Evolutionary conservation across 2,113 vertebrate species (phyloP).

Genomic region (Phyllopteryx taeniolatus): DNA sequence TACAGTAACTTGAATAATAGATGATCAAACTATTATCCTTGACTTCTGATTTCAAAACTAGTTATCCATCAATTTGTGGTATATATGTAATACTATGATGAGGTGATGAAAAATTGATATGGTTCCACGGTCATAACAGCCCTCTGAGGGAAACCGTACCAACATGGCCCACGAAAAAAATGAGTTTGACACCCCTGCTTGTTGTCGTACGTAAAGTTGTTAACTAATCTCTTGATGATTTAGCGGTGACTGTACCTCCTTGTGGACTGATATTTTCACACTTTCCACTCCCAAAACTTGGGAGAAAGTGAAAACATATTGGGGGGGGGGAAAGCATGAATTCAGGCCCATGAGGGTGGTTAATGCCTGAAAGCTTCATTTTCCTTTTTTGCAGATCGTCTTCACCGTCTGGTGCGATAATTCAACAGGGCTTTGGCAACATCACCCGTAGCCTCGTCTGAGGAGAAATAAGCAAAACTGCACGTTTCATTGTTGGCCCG

Average conservation of each 20-base stretch:
- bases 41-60: too few relatives aligned
- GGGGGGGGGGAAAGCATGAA: too few relatives aligned
- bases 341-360: not conserved
- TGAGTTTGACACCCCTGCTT: too few relatives aligned
- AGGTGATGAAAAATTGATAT: too few relatives aligned
- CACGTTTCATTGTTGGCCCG: not conserved
- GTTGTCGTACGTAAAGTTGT: not conserved
- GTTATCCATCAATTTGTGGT: too few relatives aligned
- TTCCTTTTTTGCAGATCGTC: constrained; percentile 11
- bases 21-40: too few relatives aligned
- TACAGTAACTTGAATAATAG: too few relatives aligned
- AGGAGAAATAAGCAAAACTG: constrained; percentile 8
- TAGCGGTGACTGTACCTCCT: not conserved
- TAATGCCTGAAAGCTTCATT: constrained; percentile 23
- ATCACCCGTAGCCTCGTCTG: constrained; percentile 7
- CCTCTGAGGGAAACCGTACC: too few relatives aligned
- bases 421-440: not conserved
- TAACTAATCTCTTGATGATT: not conserved
- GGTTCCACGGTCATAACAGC: too few relatives aligned
- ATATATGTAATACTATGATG: too few relatives aligned
- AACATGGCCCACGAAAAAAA: too few relatives aligned
- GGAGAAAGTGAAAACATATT: not conserved
- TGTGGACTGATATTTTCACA: not conserved
- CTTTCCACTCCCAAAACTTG: not conserved
- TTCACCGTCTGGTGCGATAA: not conserved